Conservation (phyloP, 1,140 invertebrate genomes). For the Cydia pomonella region DNA sequence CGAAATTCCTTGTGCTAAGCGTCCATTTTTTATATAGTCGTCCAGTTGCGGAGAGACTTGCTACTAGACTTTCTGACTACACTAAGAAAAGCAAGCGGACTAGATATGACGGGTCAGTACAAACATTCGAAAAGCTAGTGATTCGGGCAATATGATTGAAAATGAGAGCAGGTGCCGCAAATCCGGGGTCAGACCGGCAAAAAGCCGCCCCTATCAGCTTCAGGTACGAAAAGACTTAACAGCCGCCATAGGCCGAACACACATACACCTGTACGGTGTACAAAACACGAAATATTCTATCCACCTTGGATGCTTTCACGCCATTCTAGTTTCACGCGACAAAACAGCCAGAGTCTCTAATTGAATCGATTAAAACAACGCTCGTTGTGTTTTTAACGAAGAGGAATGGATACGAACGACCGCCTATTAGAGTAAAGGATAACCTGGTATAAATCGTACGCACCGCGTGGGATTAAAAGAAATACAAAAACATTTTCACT, state of each 20-base stretch:
- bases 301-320: neutral
- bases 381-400: slow-evolving; percentile 28
- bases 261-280: neutral
- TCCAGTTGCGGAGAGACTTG: no score
- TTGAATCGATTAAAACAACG: slow-evolving; percentile 30
- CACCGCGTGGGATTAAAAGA: neutral
- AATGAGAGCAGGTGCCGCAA: neutral
- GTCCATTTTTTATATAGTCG: no score
- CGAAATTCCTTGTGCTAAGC: no score
- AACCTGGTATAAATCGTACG: slow-evolving; percentile 14
- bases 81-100: no score
- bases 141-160: slow-evolving; percentile 12
- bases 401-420: slow-evolving; percentile 24
- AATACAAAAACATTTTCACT: neutral
- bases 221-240: neutral
- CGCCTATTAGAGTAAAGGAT: slow-evolving; percentile 22
- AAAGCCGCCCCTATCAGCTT: neutral
- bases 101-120: neutral
- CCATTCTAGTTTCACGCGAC: neutral
- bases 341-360: neutral
- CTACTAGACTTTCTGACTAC: no score
- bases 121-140: neutral
- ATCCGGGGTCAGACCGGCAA: neutral
- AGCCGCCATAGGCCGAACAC: neutral
- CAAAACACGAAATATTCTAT: neutral